Evolutionary conservation across 23 tunicate species (phyloP), one percentile per base, ranked within the genome.

Genomic region (Trididemnum nubilum): DNA sequence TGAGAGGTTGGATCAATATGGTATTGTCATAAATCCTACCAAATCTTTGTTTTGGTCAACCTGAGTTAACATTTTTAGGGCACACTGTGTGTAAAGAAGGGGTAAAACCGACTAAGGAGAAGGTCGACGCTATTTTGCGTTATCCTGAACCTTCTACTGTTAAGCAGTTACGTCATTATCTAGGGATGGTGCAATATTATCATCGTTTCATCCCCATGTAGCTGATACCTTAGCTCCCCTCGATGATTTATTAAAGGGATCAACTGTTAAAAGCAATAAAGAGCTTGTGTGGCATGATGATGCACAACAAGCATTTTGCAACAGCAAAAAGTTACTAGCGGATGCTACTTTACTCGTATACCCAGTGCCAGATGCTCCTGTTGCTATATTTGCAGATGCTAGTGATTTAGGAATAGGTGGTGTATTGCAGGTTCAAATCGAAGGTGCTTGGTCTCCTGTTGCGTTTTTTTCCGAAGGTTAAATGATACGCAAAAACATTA

Each of bases 1-100:
- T 34, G 35, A 39, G n/a, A 59, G 76, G 25, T 65, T 81, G 19
- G 37, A 65, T 23, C 24, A 36, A 25, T 65, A 65, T 44, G 76
- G 76, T 1, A 29, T 81, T 26, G 75, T 81, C 28, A 36, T 81
- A 5, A 81, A 65, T 38, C 60, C 75, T 33, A 71, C 25, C 61
- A 38, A 39, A 19, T 74, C 64, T 64, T 15, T 44, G 9, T 44
- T 44, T 44, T 7, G 54, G 15, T 15, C 23, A 33, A n/a, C n/a
- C n/a, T n/a, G n/a, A 74, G 25, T n/a, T 38, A 33, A 71, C n/a
- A 3, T 27, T 71, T 71, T 34, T 71, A 12, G 76, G 76, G 12
- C 76, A 71, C n/a, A 15, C 28, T 23, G 40, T 71, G 40, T 33
- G 15, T 71, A 12, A 27, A 25, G 38, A 61, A 9, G 69, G 69